A percentile compares a stretch with the other conserved stretches of the same genome.
Evolutionary conservation across 2,888 invertebrate genomes (phyloP).

Genomic region (Drosophila paracracens): DNA sequence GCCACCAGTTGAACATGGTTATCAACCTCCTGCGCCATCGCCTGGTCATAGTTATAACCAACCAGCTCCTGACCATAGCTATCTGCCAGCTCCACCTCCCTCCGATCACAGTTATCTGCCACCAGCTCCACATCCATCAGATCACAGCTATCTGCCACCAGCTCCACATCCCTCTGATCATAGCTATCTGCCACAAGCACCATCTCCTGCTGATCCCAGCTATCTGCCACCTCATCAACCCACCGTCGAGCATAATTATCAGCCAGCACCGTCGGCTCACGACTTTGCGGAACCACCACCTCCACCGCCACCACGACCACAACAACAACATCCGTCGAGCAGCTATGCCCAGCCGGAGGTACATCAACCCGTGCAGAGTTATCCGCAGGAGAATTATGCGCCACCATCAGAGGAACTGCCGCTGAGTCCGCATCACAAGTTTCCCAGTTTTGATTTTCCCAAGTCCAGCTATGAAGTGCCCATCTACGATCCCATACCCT

Average conservation of each 20-base stretch:
- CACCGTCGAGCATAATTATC: not conserved
- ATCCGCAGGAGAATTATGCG: conserved; percentile 67
- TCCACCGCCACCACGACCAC: conserved; percentile 3
- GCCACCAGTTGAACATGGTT: conserved; percentile 7
- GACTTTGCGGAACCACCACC: conserved; percentile 20
- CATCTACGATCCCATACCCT: conserved; percentile 83
- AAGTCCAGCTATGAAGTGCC: conserved; percentile 85
- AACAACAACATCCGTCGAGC: conserved; percentile 13
- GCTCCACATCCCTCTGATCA: not conserved
- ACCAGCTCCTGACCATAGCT: not conserved
- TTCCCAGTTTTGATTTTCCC: conserved; percentile 82
- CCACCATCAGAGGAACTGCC: conserved; percentile 81
- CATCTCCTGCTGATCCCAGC: not conserved
- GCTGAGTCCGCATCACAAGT: conserved; percentile 78
- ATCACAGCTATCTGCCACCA: conserved; percentile 1
- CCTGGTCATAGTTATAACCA: conserved; percentile 4
- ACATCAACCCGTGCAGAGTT: conserved; percentile 35
- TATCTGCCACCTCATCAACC: not conserved
- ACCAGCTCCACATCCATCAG: not conserved
- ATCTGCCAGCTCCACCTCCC: not conserved
- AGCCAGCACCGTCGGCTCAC: conserved; percentile 5
- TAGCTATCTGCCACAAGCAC: not conserved
- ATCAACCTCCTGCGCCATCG: conserved; percentile 5
- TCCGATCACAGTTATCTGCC: not conserved
- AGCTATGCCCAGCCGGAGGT: conserved; percentile 43